These are phyloP conservation scores for Lycia hirtaria DNA, from an alignment of 2,888 invertebrate genomes.

Conservation along the genomic window DNA sequence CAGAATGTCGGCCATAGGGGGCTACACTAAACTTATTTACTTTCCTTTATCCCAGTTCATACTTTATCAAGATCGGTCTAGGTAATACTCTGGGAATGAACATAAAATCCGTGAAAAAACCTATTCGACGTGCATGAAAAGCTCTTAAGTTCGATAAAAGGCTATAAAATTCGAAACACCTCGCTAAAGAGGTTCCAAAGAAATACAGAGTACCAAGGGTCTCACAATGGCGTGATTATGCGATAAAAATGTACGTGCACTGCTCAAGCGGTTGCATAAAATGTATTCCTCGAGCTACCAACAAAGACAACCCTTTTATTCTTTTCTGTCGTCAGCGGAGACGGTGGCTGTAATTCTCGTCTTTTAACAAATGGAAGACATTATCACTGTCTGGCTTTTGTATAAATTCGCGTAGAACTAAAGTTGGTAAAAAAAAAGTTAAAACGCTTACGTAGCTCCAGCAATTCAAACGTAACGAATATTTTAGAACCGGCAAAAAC, in stretches of 20 bases:
- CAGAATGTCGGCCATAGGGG: conserved; percentile 8
- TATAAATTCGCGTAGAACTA: conserved; percentile 79
- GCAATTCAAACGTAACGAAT: conserved; percentile 69
- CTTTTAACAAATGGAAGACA: conserved; percentile 81
- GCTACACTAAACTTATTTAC: conserved; percentile 2
- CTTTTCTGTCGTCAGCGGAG: conserved; percentile 72
- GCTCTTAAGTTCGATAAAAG: conserved; percentile 42
- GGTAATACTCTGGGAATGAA: too few relatives aligned
- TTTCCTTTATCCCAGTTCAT: conserved; percentile 12
- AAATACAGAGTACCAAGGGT: conserved; percentile 51
- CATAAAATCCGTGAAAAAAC: conserved; percentile 1
- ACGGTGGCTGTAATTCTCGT: conserved; percentile 73
- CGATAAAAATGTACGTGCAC: conserved; percentile 59
- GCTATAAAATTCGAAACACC: conserved; percentile 48
- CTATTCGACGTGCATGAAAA: conserved; percentile 36
- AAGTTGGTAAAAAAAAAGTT: conserved; percentile 72
- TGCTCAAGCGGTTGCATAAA: conserved; percentile 67
- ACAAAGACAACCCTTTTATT: conserved; percentile 77
- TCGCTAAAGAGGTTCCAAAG: conserved; percentile 46
- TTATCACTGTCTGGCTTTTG: conserved; percentile 79
- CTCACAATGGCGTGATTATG: conserved; percentile 64
- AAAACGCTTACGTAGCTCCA: conserved; percentile 68
- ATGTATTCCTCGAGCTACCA: conserved; percentile 71
- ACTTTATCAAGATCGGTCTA: conserved; percentile 5
- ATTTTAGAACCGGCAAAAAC: conserved; percentile 61